Percentiles rank a stretch among this genome's conserved stretches.
Evolutionary conservation across 1,140 invertebrate species (phyloP).

Genomic region (Drosophila ananassae): DNA sequence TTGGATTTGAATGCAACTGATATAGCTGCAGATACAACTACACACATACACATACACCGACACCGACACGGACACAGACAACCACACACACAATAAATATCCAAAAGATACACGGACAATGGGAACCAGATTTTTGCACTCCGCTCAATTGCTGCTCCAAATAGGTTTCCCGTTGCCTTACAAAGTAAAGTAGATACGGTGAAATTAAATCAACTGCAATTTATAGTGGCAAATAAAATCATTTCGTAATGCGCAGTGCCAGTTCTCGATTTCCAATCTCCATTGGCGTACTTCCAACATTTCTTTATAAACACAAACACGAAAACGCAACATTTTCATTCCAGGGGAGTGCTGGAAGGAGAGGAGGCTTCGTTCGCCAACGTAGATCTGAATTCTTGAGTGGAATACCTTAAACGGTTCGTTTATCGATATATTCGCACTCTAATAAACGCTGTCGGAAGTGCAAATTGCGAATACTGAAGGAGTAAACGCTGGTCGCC

Average conservation of each 20-base stretch:
- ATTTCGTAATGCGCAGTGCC: too few species aligned
- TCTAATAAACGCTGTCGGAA: too few species aligned
- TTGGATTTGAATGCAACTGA: slow-evolving; percentile 44
- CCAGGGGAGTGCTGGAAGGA: too few species aligned
- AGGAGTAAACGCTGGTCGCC: too few species aligned
- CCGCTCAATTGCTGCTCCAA: background rate
- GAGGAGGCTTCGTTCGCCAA: too few species aligned
- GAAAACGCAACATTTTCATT: too few species aligned
- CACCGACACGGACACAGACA: too few species aligned
- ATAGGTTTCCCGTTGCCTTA: background rate
- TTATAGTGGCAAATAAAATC: background rate
- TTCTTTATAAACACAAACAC: background rate
- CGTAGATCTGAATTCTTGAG: too few species aligned
- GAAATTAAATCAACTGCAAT: background rate
- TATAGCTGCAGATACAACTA: slow-evolving; percentile 14
- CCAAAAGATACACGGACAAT: slow-evolving; percentile 9
- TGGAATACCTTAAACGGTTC: too few species aligned
- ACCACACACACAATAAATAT: slow-evolving; percentile 3
- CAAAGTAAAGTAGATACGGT: background rate
- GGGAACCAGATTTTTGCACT: background rate
- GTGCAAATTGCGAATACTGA: too few species aligned
- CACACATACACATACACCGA: background rate
- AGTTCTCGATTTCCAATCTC: too few species aligned
- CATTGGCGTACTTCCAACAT: background rate
- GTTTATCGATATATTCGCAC: too few species aligned